Conservation (phyloP, 1,140 invertebrate species). For the Ceratosolen fusciceps region DNA sequence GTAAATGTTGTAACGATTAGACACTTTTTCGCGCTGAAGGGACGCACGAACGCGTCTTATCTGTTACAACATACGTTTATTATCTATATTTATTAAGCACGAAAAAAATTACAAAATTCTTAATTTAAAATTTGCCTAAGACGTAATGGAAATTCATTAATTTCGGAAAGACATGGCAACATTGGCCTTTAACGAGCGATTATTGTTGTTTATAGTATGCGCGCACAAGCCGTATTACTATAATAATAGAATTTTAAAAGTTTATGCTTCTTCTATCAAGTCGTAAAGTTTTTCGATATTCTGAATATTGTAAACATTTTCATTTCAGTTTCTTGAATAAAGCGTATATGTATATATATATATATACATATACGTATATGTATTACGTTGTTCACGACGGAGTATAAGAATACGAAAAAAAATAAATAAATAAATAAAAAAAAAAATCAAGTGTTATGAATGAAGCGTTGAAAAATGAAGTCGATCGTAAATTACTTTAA, state of each 20-base stretch:
- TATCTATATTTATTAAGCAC: not conserved
- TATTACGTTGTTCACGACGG: too few relatives aligned
- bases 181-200: not conserved
- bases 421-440: too few relatives aligned
- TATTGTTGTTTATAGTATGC: too few relatives aligned
- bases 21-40: not conserved
- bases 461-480: too few relatives aligned
- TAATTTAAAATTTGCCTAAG: not conserved
- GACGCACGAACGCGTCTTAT: not conserved
- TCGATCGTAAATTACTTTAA: too few relatives aligned
- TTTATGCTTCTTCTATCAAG: not conserved
- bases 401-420: too few relatives aligned
- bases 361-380: not conserved
- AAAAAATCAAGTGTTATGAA: too few relatives aligned
- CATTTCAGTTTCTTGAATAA: not conserved
- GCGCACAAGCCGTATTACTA: not conserved
- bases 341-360: not conserved
- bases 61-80: not conserved
- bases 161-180: not conserved
- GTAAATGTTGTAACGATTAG: not conserved
- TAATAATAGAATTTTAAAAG: not conserved
- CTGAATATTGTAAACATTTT: not conserved
- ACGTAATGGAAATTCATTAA: not conserved
- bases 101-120: too few relatives aligned
- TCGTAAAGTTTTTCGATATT: not conserved